Evolutionary conservation across 2,797 vertebrate species (phyloP), one percentile per base, ranked within the genome.

Genomic region (Aulostomus chinensis): DNA sequence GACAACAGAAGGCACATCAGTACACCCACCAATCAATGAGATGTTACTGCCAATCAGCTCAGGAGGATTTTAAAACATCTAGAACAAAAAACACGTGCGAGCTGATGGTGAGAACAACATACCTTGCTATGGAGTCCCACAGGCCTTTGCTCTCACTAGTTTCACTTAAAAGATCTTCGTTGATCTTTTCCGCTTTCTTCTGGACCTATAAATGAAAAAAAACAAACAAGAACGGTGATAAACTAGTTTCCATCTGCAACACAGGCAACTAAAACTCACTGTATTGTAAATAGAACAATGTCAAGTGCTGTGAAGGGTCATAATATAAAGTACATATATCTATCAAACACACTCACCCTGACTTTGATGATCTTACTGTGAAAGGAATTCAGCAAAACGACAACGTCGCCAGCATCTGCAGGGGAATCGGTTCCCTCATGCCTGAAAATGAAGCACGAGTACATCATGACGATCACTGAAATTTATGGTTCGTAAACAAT

Each of bases 321-420:
- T 31, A 17, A 34, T 12, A 9, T 37, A n/a, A 3, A 10, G n/a
- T 2, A 15, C 3, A 33, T 11, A 20, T n/a, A 12, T 17, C 4
- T 21, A 8, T 26, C 5, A 52, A 69, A 40, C 57, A 88, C 86
- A 91, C 94, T 66, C 63, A 99, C 97, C 76, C 94, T 87, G 67
- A 99, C 88, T 95, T 94, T 94, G 86, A 99, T 92, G 68, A 94
- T 95, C 85, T 96, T 99, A 88, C 94, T 96, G 84, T 93, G 94
- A 84, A 99, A 98, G 76, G 89, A 96, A 81, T 93, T 94, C 53
- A 98, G 81, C 13, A 95, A 85, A 14, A 97, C 93, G 5, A 86
- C 65, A 48, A 96, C 84, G 12, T 96, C 89, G 26, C 81, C 86
- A 7, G 81, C 59, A 30, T 93, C 90, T 33, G 82, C 73, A 11